Evolutionary conservation across 2,888 invertebrate genomes (phyloP), one percentile per base, ranked within the genome.

Genomic region (Belgica antarctica): DNA sequence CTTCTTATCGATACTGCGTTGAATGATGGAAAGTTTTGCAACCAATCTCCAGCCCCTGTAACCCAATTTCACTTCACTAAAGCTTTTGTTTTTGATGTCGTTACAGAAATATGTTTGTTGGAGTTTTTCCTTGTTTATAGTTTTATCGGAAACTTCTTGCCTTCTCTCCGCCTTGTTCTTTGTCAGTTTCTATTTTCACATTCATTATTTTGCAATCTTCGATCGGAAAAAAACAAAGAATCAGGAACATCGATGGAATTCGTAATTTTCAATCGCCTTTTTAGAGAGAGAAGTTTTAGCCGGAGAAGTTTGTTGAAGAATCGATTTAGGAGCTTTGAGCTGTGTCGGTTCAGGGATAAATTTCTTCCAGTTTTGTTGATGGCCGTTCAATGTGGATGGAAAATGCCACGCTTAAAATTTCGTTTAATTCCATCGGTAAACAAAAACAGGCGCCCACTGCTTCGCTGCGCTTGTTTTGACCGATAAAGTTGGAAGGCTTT

Each of bases 121-220:
- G 25, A 62, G 15, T 34, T 34, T 8, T 46, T 46, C 15, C 10
- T 63, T 63, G 63, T 25, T 63, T 36, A 41, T 63, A 63, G 57
- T 57, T 57, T 57, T 57, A 57, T 57, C 57, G 10, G 19, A 31
- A 41, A 63, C 41, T 41, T 63, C 46, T 63, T 22, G 8, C 25
- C 15, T 25, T n/a, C 24, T 10, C 28, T 31, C 34, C 31, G 17
- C 10, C 24, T 28, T 24, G n/a, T 15, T 59, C 25, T 4, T 25
- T 61, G 15, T 61, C 4, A 2, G n/a, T 62, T 62, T 31, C 19
- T 24, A 5, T 24, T 57, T 57, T 57, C 19, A 22, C 66, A 52
- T 66, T 66, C 66, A 66, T 66, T 66, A 66, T 66, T 66, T 47
- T 28, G 66, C 66, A 66, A 66, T 66, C 66, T 66, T 28, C 22